Base-by-base conservation (phyloP, 2,113 vertebrate species). In the Chunga burmeisteri region DNA sequence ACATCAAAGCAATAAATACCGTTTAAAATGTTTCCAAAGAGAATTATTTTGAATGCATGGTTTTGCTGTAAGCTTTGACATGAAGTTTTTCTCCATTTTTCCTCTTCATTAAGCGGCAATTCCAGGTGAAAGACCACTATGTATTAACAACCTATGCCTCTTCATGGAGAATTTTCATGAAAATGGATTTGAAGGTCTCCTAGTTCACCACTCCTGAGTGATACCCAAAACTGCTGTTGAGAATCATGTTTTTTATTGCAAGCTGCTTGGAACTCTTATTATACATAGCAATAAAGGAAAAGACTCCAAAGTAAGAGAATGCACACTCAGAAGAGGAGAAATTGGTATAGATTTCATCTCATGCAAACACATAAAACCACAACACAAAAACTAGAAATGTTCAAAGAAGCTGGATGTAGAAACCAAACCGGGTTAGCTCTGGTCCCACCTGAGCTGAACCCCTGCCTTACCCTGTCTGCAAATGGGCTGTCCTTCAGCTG, bases 1-100 rank as follows among this genome's bases (percentile, higher is more conserved):
- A 96, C 92, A 88, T 94, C 95, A 97, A 96, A 96, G 95, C 91
- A 96, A 85, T 50, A 96, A 90, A 91, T 42, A 83, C 16, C 27
- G 27, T 93, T 96, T 95, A 63, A 96, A 96, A 95, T 11, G 75
- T 63, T 94, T 97, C 91, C 94, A 94, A 74, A 80, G 40, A 81
- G 56, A 96, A 87, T 94, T 93, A 91, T 70, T 95, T 92, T 87
- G 56, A 96, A 82, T 58, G 38, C 13, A 86, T 52, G 72, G 67
- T 56, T 93, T 86, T 94, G 61, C 73, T 92, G 77, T 91, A 81
- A 94, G 93, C 61, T 92, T 89, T 5, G 0, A 91, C 77, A 66
- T 42, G 8, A 84, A 61, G 49, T n/a, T 93, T 74, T 84, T 55
- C 72, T 81, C 65, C 7, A 49, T 65, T 91, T 87, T 81, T 74